phyloP scores from a whole-genome alignment of 1,140 invertebrate genomes.

The Cydia strobilella region DNA sequence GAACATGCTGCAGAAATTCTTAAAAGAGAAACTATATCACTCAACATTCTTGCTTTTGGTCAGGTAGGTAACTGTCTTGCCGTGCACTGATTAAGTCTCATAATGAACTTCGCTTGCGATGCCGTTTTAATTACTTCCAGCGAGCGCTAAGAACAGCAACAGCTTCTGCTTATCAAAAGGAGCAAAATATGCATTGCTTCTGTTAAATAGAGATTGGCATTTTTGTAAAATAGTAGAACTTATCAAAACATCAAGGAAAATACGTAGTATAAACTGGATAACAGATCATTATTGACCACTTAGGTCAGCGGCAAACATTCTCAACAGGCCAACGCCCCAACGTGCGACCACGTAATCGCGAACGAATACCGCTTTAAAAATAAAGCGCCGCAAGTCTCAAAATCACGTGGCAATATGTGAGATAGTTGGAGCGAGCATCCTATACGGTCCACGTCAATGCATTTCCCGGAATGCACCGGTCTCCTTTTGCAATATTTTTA shows the following conservation, averaged over 20 bases:
- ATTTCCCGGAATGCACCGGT: conserved; percentile 74
- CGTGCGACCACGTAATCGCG: conserved; percentile 45
- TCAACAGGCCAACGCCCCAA: conserved; percentile 72
- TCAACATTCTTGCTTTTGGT: conserved; percentile 43
- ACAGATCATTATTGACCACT: conserved; percentile 77
- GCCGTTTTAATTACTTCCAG: conserved; percentile 66
- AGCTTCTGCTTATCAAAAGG: conserved; percentile 34
- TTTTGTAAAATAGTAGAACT: conserved; percentile 37
- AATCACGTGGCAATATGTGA: conserved; percentile 40
- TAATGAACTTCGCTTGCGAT: conserved; percentile 66
- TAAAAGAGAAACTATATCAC: conserved; percentile 54
- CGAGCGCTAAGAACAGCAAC: conserved; percentile 50
- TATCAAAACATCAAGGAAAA: conserved; percentile 57
- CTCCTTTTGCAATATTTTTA: conserved; percentile 71
- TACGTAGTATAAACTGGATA: conserved; percentile 64
- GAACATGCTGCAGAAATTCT: conserved; percentile 35
- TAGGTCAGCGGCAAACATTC: conserved; percentile 76
- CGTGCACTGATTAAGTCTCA: conserved; percentile 68
- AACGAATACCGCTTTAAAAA: conserved; percentile 44
- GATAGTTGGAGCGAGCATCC: conserved; percentile 52
- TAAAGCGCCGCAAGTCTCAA: conserved; percentile 42
- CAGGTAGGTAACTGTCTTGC: conserved; percentile 62
- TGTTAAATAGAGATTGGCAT: background rate
- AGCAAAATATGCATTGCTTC: conserved; percentile 3
- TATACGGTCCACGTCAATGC: conserved; percentile 67